Evolutionary conservation across 92 coral and sea anemone genomes (phyloP).

Genomic region (Palythoa caribaeorum): DNA sequence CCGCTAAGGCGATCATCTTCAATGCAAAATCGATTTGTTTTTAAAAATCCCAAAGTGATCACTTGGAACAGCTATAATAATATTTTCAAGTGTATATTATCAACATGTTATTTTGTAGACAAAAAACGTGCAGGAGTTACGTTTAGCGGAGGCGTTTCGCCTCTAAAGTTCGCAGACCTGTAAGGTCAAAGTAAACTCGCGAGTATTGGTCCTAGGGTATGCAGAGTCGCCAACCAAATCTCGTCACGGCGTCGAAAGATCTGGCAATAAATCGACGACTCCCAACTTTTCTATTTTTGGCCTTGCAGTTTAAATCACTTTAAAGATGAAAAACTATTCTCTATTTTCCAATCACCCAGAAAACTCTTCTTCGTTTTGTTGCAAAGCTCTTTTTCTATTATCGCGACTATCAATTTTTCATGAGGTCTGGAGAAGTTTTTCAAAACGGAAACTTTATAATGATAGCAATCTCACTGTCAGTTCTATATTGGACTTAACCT

Average conservation of each 20-base stretch:
- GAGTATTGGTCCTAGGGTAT: constrained; percentile 6
- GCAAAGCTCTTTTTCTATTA: background rate
- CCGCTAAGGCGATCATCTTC: background rate
- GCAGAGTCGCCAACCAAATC: background rate
- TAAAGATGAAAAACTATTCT: background rate
- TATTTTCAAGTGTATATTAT: constrained; percentile 2
- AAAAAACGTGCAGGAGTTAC: background rate
- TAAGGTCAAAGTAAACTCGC: constrained; percentile 1
- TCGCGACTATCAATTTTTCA: background rate
- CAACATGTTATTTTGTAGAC: background rate
- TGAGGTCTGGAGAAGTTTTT: background rate
- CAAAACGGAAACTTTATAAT: constrained; percentile 25
- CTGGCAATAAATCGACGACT: background rate
- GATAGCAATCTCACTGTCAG: constrained; percentile 13
- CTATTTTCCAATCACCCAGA: background rate
- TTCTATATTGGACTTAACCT: constrained; percentile 29
- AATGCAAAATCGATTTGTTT: constrained; percentile 19
- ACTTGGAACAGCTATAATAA: constrained; percentile 5
- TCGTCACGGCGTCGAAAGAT: constrained; percentile 20
- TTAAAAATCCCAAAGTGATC: constrained; percentile 1
- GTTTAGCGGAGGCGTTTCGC: background rate
- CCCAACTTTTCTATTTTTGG: background rate
- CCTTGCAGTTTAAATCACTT: background rate
- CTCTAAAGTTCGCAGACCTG: background rate
- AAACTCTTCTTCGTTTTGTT: no score